Evolutionary conservation across 2,797 vertebrate genomes (phyloP).

Genomic region (Pangasius sanitwongsei): DNA sequence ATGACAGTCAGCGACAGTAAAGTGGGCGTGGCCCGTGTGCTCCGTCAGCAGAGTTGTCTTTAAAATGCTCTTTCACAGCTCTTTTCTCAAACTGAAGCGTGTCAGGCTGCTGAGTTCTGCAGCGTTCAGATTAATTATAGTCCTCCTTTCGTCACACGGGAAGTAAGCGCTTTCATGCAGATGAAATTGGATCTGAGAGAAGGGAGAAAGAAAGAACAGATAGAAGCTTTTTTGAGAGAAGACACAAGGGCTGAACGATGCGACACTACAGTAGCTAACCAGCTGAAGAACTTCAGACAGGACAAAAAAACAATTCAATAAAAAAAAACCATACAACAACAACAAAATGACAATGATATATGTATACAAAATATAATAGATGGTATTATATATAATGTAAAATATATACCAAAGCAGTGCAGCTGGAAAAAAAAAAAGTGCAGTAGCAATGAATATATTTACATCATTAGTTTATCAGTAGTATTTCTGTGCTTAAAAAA

Average conservation of each 20-base stretch:
- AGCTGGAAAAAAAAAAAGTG: not conserved
- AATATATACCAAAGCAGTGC: not conserved
- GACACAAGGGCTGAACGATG: not conserved
- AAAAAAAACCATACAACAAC: not conserved
- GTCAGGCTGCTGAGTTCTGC: slow-evolving; percentile 64
- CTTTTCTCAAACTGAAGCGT: slow-evolving; percentile 69
- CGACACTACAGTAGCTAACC: not conserved
- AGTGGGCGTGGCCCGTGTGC: slow-evolving; percentile 6
- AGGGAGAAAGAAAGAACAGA: slow-evolving; percentile 63
- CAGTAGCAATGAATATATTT: too few relatives aligned
- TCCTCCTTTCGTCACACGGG: slow-evolving; percentile 55
- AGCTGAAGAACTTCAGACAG: not conserved
- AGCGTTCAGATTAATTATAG: slow-evolving; percentile 77
- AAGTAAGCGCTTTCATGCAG: slow-evolving; percentile 34
- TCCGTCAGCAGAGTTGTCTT: not conserved
- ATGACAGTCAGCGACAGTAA: not conserved
- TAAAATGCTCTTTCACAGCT: slow-evolving; percentile 26
- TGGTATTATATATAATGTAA: not conserved
- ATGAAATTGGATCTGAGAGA: slow-evolving; percentile 35
- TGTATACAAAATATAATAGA: not conserved
- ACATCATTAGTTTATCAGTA: too few relatives aligned
- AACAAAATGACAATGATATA: not conserved
- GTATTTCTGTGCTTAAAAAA: too few relatives aligned
- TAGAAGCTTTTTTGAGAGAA: slow-evolving; percentile 42
- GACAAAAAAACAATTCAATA: not conserved